Evolutionary conservation across 2,113 vertebrate genomes (phyloP).

Genomic region (Hyaena hyaena): DNA sequence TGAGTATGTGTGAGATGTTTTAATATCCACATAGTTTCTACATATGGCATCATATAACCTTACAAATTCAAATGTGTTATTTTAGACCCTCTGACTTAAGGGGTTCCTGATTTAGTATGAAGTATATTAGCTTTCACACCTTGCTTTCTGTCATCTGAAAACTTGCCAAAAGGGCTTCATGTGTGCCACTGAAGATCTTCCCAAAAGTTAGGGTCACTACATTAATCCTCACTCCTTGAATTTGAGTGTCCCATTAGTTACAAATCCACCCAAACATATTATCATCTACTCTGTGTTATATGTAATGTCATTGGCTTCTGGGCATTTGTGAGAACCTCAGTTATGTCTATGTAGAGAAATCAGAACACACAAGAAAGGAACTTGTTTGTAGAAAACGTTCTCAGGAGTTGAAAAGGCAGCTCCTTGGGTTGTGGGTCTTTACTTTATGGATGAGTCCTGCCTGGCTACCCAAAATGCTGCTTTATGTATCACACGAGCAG

Average conservation of each 20-base stretch:
- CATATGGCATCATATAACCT: neutral
- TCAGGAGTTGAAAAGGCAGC: neutral
- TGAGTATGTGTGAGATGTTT: neutral
- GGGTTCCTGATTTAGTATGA: neutral
- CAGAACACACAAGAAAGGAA: neutral
- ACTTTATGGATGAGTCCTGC: neutral
- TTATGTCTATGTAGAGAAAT: neutral
- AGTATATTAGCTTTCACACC: neutral
- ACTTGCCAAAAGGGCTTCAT: neutral
- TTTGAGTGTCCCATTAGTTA: neutral
- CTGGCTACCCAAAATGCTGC: neutral
- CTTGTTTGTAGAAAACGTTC: neutral
- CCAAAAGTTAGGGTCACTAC: neutral
- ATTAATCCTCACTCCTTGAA: neutral
- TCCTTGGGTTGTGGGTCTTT: neutral
- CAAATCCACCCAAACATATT: neutral
- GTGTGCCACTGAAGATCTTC: neutral
- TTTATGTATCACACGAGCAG: neutral
- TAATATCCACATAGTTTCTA: neutral
- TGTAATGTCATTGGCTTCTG: neutral
- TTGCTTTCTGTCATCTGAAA: neutral
- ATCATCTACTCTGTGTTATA: neutral
- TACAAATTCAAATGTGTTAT: neutral
- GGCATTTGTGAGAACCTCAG: neutral
- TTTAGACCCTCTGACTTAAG: neutral